Conservation (phyloP, 2,888 invertebrate genomes). For the Lasioglossum zephyrum region DNA sequence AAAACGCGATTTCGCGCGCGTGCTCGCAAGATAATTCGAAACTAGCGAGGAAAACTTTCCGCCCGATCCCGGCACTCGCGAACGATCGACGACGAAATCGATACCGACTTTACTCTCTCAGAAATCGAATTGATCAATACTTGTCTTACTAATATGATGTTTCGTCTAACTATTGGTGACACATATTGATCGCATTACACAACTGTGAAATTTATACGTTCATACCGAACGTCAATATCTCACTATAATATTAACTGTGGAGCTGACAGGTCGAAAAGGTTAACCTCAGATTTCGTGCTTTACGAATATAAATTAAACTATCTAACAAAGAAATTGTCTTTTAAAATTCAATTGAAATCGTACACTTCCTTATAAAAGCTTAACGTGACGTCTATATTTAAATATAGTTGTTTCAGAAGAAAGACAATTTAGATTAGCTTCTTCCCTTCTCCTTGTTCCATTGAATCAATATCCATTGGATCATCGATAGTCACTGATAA, state of each 20-base stretch:
- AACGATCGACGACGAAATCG: background rate
- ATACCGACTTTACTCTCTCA: background rate
- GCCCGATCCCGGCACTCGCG: background rate
- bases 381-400: background rate
- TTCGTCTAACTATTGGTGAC: background rate
- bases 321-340: background rate
- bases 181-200: background rate
- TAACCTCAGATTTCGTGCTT: background rate
- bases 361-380: background rate
- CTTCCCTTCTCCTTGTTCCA: background rate
- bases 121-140: background rate
- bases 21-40: conserved; percentile 34
- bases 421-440: background rate
- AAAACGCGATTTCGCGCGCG: conserved; percentile 36
- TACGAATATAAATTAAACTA: background rate
- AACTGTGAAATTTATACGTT: background rate
- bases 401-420: background rate
- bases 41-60: conserved; percentile 46
- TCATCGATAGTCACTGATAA: background rate
- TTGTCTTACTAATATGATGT: background rate
- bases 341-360: background rate
- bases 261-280: background rate
- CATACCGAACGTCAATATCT: background rate
- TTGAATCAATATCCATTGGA: too few species aligned
- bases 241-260: background rate